Evolutionary conservation across 2,797 vertebrate species (phyloP).

Genomic region (Rousettus madagascariensis): DNA sequence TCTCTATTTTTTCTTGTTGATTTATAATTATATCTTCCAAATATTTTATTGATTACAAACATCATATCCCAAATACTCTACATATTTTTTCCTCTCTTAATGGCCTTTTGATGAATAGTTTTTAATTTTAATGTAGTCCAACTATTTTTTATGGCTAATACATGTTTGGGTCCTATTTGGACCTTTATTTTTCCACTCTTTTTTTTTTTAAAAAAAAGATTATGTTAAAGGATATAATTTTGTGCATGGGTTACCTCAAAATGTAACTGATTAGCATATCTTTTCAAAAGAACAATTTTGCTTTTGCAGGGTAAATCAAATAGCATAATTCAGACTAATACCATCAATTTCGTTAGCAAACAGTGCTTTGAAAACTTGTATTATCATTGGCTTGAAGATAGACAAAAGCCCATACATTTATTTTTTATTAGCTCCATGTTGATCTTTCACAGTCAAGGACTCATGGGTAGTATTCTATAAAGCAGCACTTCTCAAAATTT

Average conservation of each 20-base stretch:
- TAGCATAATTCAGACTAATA: neutral
- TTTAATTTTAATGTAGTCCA: neutral
- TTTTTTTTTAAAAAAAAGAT: neutral
- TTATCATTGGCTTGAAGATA: neutral
- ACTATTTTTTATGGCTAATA: neutral
- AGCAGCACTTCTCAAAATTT: neutral
- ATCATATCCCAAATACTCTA: neutral
- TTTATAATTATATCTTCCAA: neutral
- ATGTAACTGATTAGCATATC: slow-evolving; percentile 9
- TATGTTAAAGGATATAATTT: neutral
- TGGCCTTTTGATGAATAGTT: neutral
- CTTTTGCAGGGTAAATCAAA: slow-evolving; percentile 41
- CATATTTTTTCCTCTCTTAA: neutral
- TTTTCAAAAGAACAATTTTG: neutral
- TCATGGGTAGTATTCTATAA: neutral
- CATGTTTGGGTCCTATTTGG: neutral
- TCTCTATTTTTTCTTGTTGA: neutral
- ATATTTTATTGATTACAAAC: neutral
- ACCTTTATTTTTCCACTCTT: neutral
- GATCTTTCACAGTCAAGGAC: neutral
- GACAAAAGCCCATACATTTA: neutral
- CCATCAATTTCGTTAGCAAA: neutral
- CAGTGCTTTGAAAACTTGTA: neutral
- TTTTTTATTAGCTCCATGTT: neutral
- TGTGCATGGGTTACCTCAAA: neutral